These are phyloP conservation scores for Ceyx margarethae DNA, from an alignment of 2,113 vertebrate genomes.

Conservation along the genomic window DNA sequence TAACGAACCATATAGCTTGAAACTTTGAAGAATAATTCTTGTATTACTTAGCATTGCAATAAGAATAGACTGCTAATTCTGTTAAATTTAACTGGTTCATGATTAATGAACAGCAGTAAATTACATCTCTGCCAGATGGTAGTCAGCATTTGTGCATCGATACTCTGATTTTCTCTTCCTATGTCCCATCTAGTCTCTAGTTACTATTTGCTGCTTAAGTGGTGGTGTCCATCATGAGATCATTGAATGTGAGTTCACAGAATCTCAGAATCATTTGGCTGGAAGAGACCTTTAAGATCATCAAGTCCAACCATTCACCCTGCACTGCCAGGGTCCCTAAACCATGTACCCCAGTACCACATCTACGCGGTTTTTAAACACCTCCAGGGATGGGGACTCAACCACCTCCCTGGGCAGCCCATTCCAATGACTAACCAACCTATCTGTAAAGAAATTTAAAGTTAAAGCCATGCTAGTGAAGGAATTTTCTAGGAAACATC, in stretches of 20 bases:
- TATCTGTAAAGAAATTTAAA: too few species aligned
- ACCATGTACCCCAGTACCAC: too few species aligned
- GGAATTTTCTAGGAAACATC: neutral
- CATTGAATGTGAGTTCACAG: neutral
- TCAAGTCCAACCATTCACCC: too few species aligned
- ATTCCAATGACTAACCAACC: too few species aligned
- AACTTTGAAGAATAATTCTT: constrained; percentile 25
- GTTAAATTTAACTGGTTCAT: constrained; percentile 59
- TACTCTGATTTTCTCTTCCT: constrained; percentile 11
- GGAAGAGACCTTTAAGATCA: too few species aligned
- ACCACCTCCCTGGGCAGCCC: too few species aligned
- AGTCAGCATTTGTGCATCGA: constrained; percentile 20
- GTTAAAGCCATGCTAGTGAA: neutral
- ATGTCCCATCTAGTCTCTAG: neutral
- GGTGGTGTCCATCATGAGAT: neutral
- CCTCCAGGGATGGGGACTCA: too few species aligned
- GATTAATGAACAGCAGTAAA: constrained; percentile 65
- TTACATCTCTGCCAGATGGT: constrained; percentile 68
- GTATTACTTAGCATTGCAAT: neutral
- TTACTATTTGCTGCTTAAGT: constrained; percentile 21
- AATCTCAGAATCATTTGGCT: too few species aligned
- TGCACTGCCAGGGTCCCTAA: too few species aligned
- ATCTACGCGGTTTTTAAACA: too few species aligned
- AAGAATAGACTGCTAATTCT: constrained; percentile 18
- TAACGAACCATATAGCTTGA: neutral